Evolutionary conservation across 2,113 vertebrate species (phyloP).

Genomic region (Nipponia nippon): DNA sequence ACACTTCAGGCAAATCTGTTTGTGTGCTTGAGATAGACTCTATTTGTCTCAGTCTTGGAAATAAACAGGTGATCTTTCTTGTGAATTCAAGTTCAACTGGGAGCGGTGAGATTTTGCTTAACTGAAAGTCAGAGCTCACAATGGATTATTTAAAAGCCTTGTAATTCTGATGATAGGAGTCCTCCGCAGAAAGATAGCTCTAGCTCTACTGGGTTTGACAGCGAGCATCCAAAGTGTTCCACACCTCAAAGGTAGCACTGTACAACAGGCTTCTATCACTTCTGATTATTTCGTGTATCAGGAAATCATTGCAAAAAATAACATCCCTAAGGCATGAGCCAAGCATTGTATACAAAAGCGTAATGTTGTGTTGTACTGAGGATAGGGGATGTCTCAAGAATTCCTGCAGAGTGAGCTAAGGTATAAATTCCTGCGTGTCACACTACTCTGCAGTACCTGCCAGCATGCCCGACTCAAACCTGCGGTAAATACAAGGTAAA

Average conservation of each 20-base stretch:
- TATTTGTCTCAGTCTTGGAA: slow-evolving; percentile 25
- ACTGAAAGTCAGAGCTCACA: not conserved
- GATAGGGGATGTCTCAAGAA: not conserved
- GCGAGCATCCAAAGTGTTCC: not conserved
- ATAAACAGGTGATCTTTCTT: slow-evolving; percentile 14
- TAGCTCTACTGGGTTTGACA: not conserved
- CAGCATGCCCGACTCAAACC: accelerated
- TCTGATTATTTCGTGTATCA: not conserved
- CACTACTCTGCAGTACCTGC: not conserved
- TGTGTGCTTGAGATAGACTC: slow-evolving; percentile 6
- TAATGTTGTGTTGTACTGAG: not conserved
- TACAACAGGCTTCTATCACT: not conserved
- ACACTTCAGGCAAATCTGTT: slow-evolving; percentile 22
- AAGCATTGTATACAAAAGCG: not conserved
- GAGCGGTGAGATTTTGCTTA: not conserved
- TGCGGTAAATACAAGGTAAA: not conserved
- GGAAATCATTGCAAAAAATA: not conserved
- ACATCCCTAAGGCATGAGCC: not conserved
- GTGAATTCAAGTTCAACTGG: not conserved
- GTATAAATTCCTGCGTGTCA: not conserved
- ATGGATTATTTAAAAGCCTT: slow-evolving; percentile 11
- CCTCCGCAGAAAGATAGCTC: not conserved
- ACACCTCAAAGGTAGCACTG: not conserved
- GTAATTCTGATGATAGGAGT: not conserved
- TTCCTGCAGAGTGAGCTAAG: not conserved